Conservation (phyloP, 1,140 invertebrate species). For the Drosophila hydei region DNA sequence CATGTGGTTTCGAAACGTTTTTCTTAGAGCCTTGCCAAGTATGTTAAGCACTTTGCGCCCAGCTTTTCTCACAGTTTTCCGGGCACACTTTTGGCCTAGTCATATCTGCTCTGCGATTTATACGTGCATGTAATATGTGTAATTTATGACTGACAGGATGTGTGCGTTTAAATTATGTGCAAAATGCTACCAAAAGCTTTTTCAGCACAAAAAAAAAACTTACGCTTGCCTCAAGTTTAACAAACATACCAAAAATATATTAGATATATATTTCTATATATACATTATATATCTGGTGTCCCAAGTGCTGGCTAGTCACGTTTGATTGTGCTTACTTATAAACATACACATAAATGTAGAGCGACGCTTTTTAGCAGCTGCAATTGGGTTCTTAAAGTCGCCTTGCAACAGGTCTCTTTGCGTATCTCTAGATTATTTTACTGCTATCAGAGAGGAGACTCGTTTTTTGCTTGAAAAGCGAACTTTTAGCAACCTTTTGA, state of each 20-base stretch:
- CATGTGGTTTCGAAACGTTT: slow-evolving; percentile 14
- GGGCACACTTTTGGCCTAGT: slow-evolving; percentile 58
- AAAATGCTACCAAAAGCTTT: slow-evolving; percentile 66
- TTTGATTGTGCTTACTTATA: slow-evolving; percentile 29
- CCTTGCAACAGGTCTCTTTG: slow-evolving; percentile 2
- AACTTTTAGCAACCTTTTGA: too few relatives aligned
- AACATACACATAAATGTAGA: neutral
- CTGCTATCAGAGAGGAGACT: too few relatives aligned
- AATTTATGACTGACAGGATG: slow-evolving; percentile 78
- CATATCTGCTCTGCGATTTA: slow-evolving; percentile 73
- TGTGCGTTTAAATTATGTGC: slow-evolving; percentile 78
- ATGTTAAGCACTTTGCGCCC: slow-evolving; percentile 76
- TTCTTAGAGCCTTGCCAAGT: slow-evolving; percentile 55
- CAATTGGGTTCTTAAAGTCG: neutral
- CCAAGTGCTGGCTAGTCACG: slow-evolving; percentile 56
- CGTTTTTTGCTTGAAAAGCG: too few relatives aligned
- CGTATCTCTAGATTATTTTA: too few relatives aligned
- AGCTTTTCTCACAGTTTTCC: slow-evolving; percentile 57
- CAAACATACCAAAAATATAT: slow-evolving; percentile 14
- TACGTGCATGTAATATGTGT: slow-evolving; percentile 81
- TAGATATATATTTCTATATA: neutral
- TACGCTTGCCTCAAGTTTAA: slow-evolving; percentile 36
- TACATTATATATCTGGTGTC: slow-evolving; percentile 3
- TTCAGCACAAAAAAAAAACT: slow-evolving; percentile 33
- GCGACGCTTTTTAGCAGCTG: neutral